A percentile compares a stretch with the other conserved stretches of the same genome.
phyloP scores from a whole-genome alignment of 30 jellyfish, hydroid and myxozoan species.

The Aurelia aurita region DNA sequence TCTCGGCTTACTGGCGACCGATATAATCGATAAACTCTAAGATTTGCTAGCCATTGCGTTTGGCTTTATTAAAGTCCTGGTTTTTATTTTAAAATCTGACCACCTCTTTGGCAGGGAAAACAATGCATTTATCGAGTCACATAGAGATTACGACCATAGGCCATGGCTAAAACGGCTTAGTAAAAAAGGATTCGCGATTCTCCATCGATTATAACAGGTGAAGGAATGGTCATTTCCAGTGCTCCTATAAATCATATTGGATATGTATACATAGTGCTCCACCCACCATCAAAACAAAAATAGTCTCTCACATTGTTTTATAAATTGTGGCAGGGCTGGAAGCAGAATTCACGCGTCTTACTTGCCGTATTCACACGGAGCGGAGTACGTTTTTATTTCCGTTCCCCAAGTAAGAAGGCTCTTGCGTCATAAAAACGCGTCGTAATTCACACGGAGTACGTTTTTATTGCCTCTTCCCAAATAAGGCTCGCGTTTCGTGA shows the following conservation, averaged over 20 bases:
- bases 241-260: constrained; percentile 43
- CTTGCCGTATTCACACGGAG: too few relatives aligned
- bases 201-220: constrained; percentile 27
- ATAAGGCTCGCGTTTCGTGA: too few relatives aligned
- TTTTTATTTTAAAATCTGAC: background rate
- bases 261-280: constrained; percentile 57
- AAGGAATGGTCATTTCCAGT: constrained; percentile 68
- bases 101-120: constrained; percentile 4
- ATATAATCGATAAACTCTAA: too few relatives aligned
- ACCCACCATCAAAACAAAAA: constrained; percentile 64
- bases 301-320: constrained; percentile 8
- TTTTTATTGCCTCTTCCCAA: too few relatives aligned
- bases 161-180: constrained; percentile 48
- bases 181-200: constrained; percentile 21
- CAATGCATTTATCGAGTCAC: background rate
- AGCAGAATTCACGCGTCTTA: too few relatives aligned
- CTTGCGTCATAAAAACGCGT: too few relatives aligned
- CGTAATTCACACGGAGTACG: too few relatives aligned
- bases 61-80: too few relatives aligned
- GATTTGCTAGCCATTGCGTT: too few relatives aligned
- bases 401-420: background rate
- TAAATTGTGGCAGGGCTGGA: constrained; percentile 29
- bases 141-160: constrained; percentile 7
- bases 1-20: too few relatives aligned
- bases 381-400: constrained; percentile 25